Evolutionary conservation across 2,888 invertebrate species (phyloP).

Genomic region (Gari tellinella): DNA sequence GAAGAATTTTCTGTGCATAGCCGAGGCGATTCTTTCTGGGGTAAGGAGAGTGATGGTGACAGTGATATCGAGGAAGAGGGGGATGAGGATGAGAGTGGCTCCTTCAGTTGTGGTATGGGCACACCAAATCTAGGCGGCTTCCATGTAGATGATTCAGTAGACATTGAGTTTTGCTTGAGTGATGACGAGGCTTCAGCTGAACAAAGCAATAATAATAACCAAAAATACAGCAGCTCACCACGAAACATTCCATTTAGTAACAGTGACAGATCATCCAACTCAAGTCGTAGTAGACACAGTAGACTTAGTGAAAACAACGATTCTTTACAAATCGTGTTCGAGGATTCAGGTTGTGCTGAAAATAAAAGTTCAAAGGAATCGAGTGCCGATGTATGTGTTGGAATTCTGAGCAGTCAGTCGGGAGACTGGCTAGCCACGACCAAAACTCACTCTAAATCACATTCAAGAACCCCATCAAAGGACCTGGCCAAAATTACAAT

Average conservation of each 20-base stretch:
- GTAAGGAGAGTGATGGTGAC: slow-evolving; percentile 6
- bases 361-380: slow-evolving; percentile 63
- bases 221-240: slow-evolving; percentile 5
- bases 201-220: slow-evolving; percentile 16
- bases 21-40: slow-evolving; percentile 40
- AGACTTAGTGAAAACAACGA: slow-evolving; percentile 74
- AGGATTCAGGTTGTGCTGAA: slow-evolving; percentile 81
- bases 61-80: background rate
- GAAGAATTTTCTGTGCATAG: slow-evolving; percentile 68
- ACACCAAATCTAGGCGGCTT: slow-evolving; percentile 36
- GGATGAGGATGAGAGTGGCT: slow-evolving; percentile 63
- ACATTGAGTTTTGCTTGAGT: slow-evolving; percentile 59
- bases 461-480: slow-evolving; percentile 29
- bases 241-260: slow-evolving; percentile 55
- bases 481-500: slow-evolving; percentile 33
- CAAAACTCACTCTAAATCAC: slow-evolving; percentile 16
- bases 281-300: background rate
- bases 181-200: slow-evolving; percentile 30
- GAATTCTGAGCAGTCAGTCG: slow-evolving; percentile 22
- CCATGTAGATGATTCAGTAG: slow-evolving; percentile 55
- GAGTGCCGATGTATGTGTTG: slow-evolving; percentile 53
- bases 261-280: slow-evolving; percentile 6
- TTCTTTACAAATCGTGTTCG: slow-evolving; percentile 86
- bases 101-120: slow-evolving; percentile 57
- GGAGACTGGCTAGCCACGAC: slow-evolving; percentile 12